These are phyloP conservation scores for Ethmia dodecea DNA, from an alignment of 2,888 invertebrate species.

Conservation along the genomic window DNA sequence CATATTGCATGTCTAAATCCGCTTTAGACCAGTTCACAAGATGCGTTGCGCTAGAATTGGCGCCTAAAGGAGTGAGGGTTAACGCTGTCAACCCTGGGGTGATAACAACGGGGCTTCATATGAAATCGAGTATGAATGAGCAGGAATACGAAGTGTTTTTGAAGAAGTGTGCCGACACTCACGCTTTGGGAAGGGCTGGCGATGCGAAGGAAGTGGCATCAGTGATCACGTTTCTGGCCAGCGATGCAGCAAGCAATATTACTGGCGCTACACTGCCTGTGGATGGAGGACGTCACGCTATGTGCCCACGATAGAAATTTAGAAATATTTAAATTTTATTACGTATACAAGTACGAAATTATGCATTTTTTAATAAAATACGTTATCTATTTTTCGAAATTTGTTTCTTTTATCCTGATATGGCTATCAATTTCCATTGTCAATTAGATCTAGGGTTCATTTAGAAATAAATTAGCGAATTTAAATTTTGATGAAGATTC, in stretches of 20 bases:
- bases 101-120: slow-evolving; percentile 91
- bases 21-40: slow-evolving; percentile 96
- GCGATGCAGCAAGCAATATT: slow-evolving; percentile 88
- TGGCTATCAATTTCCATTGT: no score
- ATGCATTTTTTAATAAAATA: neutral
- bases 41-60: slow-evolving; percentile 91
- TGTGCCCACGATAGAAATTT: slow-evolving; percentile 89
- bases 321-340: no score
- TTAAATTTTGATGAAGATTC: no score
- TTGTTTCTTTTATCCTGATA: neutral
- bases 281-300: slow-evolving; percentile 92
- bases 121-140: slow-evolving; percentile 84
- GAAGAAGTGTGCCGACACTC: slow-evolving; percentile 88
- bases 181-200: slow-evolving; percentile 93
- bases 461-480: no score
- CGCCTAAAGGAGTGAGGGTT: slow-evolving; percentile 86
- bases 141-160: slow-evolving; percentile 88
- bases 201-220: slow-evolving; percentile 89
- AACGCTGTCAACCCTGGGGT: slow-evolving; percentile 97
- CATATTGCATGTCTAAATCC: slow-evolving; percentile 95
- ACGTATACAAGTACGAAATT: no score
- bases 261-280: slow-evolving; percentile 91
- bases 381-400: neutral
- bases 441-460: no score
- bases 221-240: slow-evolving; percentile 92